These are phyloP conservation scores for Diorhabda carinulata DNA, from an alignment of 1,140 invertebrate species.

Conservation along the genomic window DNA sequence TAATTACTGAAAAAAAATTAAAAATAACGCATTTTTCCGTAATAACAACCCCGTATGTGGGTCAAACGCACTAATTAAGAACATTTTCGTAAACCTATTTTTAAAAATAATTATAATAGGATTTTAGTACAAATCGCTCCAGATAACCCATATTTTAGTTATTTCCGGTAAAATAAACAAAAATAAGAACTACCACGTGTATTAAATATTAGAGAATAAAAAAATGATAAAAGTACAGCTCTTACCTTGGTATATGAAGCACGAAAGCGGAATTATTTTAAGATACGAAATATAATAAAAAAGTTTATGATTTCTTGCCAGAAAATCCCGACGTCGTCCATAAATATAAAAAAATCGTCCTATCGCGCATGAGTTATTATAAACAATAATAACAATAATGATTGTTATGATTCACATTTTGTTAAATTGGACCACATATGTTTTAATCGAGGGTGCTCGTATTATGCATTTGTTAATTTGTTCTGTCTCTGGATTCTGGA, in stretches of 20 bases:
- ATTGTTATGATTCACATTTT: conserved; percentile 15
- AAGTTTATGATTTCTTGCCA: neutral
- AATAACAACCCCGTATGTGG: too few species aligned
- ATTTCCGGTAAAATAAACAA: too few species aligned
- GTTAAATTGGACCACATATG: conserved; percentile 7
- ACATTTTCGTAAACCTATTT: too few species aligned
- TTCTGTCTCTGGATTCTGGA: conserved; percentile 34
- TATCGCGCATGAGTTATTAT: neutral
- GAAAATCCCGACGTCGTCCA: conserved; percentile 4
- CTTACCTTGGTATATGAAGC: too few species aligned
- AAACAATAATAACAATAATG: conserved; percentile 3
- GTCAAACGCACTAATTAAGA: too few species aligned
- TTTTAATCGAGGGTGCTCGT: conserved; percentile 26
- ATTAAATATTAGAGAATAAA: too few species aligned
- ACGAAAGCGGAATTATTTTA: too few species aligned
- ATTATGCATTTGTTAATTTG: conserved; percentile 20
- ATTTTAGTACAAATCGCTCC: too few species aligned
- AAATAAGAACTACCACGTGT: too few species aligned
- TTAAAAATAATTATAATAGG: too few species aligned
- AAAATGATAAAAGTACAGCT: too few species aligned
- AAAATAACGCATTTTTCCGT: neutral
- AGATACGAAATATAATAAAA: neutral
- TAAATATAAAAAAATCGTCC: conserved; percentile 3
- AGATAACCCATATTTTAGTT: too few species aligned
- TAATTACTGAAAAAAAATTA: neutral